Evolutionary conservation across 2,888 invertebrate species (phyloP), one percentile per base, ranked within the genome.

Genomic region (Cartodere bifasciata): DNA sequence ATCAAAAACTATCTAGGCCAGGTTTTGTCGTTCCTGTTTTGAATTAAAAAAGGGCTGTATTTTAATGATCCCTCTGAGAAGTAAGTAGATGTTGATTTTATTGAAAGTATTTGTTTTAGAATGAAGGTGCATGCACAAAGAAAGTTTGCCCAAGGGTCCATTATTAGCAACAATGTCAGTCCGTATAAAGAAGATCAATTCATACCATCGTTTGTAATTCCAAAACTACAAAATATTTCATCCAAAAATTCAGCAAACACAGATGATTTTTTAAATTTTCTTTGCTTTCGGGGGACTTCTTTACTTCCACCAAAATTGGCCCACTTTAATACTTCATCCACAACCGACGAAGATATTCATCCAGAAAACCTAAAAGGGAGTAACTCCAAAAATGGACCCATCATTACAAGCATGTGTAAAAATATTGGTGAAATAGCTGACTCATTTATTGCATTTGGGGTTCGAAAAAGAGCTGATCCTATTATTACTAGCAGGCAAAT

Each of bases 121-220:
- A 73, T 76, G 24, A 81, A 82, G 63, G 80, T 85, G 34, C 83
- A 84, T 55, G 86, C 85, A 23, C 86, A 87, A 60, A 65, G 87
- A 38, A 87, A 87, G 61, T 87, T 87, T 66, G 86, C 86, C 17
- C 84, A 85, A 60, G 84, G 82, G 42, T 75, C 75, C 11, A 71
- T 72, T 38, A 58, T 66, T 14, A 66, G 68, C 38, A 70, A n/a
- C n/a, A n/a, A n/a, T n/a, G n/a, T n/a, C n/a, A n/a, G n/a, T n/a
- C n/a, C n/a, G n/a, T n/a, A n/a, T n/a, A n/a, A n/a, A n/a, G n/a
- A n/a, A n/a, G n/a, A n/a, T n/a, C n/a, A n/a, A n/a, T n/a, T n/a
- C n/a, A n/a, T n/a, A n/a, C n/a, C n/a, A n/a, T 43, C 47, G 13
- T 52, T 53, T 38, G 46, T 51, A 9, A 60, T 68, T 29, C 69